A percentile compares a stretch with the other conserved stretches of the same genome.
phyloP scores from a whole-genome alignment of 1,140 invertebrate genomes.

The Dinothrombium tinctorium region DNA sequence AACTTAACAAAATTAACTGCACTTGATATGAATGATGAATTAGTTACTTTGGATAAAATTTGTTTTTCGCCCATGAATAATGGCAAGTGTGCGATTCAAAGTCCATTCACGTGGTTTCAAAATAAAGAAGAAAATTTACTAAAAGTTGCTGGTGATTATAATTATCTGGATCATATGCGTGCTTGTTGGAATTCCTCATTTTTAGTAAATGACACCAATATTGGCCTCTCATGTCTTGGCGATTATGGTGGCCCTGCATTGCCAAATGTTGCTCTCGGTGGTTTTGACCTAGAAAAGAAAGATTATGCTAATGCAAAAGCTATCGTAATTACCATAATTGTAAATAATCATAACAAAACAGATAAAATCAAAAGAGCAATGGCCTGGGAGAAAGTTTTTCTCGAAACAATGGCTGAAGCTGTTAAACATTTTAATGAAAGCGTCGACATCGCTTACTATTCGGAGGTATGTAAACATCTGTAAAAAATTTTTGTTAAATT shows the following conservation, averaged over 20 bases:
- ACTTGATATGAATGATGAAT: conserved; percentile 19
- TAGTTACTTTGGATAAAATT: conserved; percentile 46
- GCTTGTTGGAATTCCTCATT: conserved; percentile 44
- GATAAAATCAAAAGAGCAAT: conserved; percentile 40
- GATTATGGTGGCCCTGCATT: conserved; percentile 70
- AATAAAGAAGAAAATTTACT: conserved; percentile 37
- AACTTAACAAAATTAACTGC: conserved; percentile 28
- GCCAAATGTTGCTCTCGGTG: conserved; percentile 71
- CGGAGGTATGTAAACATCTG: neutral
- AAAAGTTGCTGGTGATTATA: conserved; percentile 16
- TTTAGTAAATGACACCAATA: conserved; percentile 22
- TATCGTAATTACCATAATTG: conserved; percentile 67
- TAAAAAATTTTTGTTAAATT: neutral
- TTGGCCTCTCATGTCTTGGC: conserved; percentile 40
- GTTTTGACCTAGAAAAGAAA: conserved; percentile 37
- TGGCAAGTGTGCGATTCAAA: conserved; percentile 57
- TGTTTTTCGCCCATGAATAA: conserved; percentile 66
- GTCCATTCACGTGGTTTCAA: conserved; percentile 69
- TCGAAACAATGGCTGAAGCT: conserved; percentile 63
- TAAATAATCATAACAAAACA: conserved; percentile 63
- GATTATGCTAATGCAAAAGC: conserved; percentile 54
- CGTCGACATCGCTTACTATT: neutral
- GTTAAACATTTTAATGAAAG: conserved; percentile 40
- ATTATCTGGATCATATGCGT: conserved; percentile 51
- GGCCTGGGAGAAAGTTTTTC: conserved; percentile 68